Percentiles rank a stretch among this genome's conserved stretches.
Evolutionary conservation across 2,113 vertebrate species (phyloP).

Genomic region (Gambusia holbrooki): DNA sequence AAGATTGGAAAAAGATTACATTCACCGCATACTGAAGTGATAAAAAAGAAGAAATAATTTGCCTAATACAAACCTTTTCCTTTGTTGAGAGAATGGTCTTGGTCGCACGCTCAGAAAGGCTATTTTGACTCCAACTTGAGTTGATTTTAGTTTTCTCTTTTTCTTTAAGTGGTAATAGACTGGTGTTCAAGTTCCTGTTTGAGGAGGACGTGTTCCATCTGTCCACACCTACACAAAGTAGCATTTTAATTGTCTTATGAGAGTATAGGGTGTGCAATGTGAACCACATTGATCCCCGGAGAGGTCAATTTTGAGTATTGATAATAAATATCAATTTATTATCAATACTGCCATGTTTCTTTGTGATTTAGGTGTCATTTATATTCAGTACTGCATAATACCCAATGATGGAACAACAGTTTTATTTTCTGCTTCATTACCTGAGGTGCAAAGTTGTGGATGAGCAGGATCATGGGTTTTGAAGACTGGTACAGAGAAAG

Average conservation of each 20-base stretch:
- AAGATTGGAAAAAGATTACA: background rate
- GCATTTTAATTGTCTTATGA: constrained; percentile 37
- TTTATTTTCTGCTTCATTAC: constrained; percentile 74
- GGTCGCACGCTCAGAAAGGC: constrained; percentile 72
- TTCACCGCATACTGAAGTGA: background rate
- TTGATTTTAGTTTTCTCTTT: constrained; percentile 77
- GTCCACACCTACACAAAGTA: constrained; percentile 81
- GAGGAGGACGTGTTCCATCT: constrained; percentile 81
- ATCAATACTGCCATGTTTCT: too few species aligned
- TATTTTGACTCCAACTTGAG: constrained; percentile 75
- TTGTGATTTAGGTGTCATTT: constrained; percentile 1
- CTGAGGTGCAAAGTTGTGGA: constrained; percentile 82
- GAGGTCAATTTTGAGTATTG: background rate
- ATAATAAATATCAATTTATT: too few species aligned
- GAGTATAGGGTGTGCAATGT: constrained; percentile 6
- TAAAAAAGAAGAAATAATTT: background rate
- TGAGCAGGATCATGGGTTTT: constrained; percentile 83
- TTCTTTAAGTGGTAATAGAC: constrained; percentile 75
- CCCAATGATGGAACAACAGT: background rate
- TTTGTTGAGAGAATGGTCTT: constrained; percentile 82
- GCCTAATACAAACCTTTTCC: constrained; percentile 83
- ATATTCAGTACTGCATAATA: background rate
- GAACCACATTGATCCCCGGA: background rate
- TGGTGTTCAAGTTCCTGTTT: constrained; percentile 77
- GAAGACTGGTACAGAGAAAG: constrained; percentile 84